Conservation (phyloP, 2,888 invertebrate genomes). For the Synergus itoensis region DNA sequence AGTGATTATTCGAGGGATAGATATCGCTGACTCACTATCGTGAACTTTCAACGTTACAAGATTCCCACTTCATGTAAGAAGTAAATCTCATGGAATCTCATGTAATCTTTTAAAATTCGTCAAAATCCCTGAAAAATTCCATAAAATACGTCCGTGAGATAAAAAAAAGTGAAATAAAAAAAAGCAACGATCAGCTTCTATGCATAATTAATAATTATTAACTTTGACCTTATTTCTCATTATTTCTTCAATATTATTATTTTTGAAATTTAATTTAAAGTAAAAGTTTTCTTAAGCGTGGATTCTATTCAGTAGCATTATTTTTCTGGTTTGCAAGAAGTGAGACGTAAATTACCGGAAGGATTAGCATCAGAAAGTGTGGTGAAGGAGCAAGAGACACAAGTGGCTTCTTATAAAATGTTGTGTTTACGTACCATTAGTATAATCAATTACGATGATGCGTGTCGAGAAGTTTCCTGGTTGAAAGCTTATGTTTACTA, state of each 20-base stretch:
- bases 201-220: no score
- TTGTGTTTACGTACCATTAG: constrained; percentile 19
- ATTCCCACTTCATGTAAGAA: constrained; percentile 8
- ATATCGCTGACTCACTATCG: constrained; percentile 35
- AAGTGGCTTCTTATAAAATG: constrained; percentile 1
- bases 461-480: neutral
- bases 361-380: neutral
- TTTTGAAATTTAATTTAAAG: neutral
- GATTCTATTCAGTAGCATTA: neutral
- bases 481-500: constrained; percentile 17
- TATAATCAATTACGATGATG: constrained; percentile 13
- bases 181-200: no score
- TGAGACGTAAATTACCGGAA: constrained; percentile 9
- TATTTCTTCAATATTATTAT: neutral
- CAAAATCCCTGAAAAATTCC: neutral
- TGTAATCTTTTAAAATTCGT: no score
- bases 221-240: neutral
- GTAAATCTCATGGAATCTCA: no score
- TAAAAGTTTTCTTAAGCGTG: no score
- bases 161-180: no score
- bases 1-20: constrained; percentile 48
- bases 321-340: neutral
- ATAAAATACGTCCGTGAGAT: no score
- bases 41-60: constrained; percentile 9
- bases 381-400: neutral